These are phyloP conservation scores for Anser brachyrhynchus DNA, from an alignment of 2,113 vertebrate genomes.

Conservation along the genomic window DNA sequence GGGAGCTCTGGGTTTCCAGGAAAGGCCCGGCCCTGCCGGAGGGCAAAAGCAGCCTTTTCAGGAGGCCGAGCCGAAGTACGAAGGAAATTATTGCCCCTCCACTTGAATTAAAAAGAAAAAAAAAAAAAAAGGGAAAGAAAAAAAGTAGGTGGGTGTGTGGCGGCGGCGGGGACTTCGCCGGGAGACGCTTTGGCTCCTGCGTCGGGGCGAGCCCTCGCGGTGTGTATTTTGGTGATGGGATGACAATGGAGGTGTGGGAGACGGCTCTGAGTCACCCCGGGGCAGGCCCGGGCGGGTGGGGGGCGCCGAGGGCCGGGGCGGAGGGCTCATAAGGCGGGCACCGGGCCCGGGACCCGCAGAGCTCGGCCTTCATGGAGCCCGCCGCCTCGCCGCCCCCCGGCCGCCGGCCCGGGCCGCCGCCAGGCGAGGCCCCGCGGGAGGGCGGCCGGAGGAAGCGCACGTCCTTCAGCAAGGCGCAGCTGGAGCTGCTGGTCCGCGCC, in stretches of 20 bases:
- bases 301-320: neutral
- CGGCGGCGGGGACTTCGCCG: neutral
- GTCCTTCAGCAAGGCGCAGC: slow-evolving; percentile 45
- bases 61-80: neutral
- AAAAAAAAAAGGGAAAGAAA: neutral
- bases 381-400: neutral
- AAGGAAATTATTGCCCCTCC: neutral
- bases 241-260: slow-evolving; percentile 65
- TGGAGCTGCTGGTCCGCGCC: slow-evolving; percentile 51
- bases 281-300: neutral
- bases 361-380: slow-evolving; percentile 19
- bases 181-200: slow-evolving; percentile 53
- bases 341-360: neutral
- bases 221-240: slow-evolving; percentile 67
- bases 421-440: neutral
- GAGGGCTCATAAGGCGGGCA: slow-evolving; percentile 22
- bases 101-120: neutral
- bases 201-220: slow-evolving; percentile 1
- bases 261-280: slow-evolving; percentile 51
- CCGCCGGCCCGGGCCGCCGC: neutral
- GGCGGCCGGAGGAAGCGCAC: slow-evolving; percentile 52
- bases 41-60: neutral
- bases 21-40: neutral
- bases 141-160: neutral
- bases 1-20: neutral